These are phyloP conservation scores for Iguana delicatissima DNA, from an alignment of 2,797 vertebrate species.

Conservation along the genomic window DNA sequence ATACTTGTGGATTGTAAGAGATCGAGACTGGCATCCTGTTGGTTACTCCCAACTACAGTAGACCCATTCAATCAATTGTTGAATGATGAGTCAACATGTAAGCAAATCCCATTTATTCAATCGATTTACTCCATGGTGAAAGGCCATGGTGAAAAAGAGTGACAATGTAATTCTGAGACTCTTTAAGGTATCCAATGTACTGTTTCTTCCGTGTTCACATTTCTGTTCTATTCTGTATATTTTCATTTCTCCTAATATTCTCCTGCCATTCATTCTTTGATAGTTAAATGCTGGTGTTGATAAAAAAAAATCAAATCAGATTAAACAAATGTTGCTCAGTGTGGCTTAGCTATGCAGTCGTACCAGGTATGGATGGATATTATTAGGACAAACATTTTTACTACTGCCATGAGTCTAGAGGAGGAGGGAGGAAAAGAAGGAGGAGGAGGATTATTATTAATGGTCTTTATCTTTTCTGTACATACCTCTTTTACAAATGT, in stretches of 20 bases:
- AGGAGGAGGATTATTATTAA: no score
- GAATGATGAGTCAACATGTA: no score
- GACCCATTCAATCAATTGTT: no score
- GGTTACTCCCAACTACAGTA: no score
- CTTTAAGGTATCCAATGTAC: not conserved
- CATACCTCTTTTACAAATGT: not conserved
- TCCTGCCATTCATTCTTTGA: not conserved
- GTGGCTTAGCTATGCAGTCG: not conserved
- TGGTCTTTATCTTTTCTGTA: not conserved
- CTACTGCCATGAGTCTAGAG: no score
- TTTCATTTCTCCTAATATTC: not conserved
- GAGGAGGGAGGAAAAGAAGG: no score
- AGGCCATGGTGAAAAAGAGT: not conserved
- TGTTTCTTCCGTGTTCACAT: not conserved
- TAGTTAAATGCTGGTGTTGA: not conserved
- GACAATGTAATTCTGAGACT: no score
- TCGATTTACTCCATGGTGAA: no score
- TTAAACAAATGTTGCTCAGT: not conserved
- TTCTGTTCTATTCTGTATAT: not conserved
- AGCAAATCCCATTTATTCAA: no score
- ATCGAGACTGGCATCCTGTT: not conserved
- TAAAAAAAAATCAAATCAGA: not conserved
- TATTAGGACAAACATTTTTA: no score
- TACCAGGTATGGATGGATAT: not conserved
- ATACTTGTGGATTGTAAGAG: not conserved